Conservation (phyloP, 2,888 invertebrate genomes). For the Belgica antarctica region DNA sequence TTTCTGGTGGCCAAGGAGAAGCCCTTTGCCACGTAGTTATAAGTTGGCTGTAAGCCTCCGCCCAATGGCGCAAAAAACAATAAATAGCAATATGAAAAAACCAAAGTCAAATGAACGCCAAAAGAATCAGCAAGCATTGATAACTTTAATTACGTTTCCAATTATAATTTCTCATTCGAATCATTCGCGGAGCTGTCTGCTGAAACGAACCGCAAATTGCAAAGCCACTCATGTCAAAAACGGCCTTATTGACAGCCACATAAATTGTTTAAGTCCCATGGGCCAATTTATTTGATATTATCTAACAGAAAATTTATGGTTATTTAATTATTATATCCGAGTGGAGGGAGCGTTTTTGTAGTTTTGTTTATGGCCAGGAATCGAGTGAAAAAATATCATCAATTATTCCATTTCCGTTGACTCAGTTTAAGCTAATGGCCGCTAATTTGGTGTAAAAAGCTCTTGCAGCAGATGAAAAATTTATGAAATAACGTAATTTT, state of each 20-base stretch:
- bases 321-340: constrained; percentile 8
- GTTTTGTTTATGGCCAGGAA: too few species aligned
- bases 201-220: constrained; percentile 20
- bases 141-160: constrained; percentile 41
- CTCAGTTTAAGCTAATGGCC: too few species aligned
- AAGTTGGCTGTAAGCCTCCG: neutral
- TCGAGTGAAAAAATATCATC: neutral
- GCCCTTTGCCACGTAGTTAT: too few species aligned
- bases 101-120: neutral
- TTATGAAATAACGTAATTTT: neutral
- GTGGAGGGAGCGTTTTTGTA: neutral
- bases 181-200: neutral
- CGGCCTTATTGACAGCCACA: constrained; percentile 41
- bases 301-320: constrained; percentile 2
- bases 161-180: constrained; percentile 29
- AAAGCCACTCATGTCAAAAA: constrained; percentile 22
- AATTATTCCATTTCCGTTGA: constrained; percentile 1
- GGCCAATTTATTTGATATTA: constrained; percentile 33
- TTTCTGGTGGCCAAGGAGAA: too few species aligned
- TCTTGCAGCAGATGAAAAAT: neutral
- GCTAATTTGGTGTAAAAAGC: neutral
- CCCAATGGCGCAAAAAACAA: neutral
- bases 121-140: constrained; percentile 37
- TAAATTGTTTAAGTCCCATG: constrained; percentile 38
- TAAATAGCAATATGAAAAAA: constrained; percentile 8